Conservation (phyloP, 2,797 vertebrate species). For the Phataginus tetradactyla region DNA sequence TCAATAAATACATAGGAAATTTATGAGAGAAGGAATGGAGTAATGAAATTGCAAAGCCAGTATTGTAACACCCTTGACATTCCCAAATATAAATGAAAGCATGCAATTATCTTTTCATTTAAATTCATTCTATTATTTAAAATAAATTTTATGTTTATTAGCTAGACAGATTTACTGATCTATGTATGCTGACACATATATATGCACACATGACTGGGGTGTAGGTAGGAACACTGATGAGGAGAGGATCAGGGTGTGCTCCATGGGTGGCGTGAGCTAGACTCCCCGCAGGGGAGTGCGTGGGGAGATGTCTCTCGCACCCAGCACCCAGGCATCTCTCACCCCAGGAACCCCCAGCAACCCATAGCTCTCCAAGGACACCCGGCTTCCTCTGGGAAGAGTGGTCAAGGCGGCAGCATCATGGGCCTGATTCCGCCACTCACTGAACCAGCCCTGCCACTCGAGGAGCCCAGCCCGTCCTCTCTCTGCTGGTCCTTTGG, state of each 20-base stretch:
- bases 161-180: neutral
- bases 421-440: neutral
- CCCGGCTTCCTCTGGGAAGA: neutral
- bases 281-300: neutral
- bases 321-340: neutral
- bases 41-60: neutral
- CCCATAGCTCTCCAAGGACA: neutral
- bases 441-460: rapidly evolving
- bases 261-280: neutral
- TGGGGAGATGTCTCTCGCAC: rapidly evolving
- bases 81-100: neutral
- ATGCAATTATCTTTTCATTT: neutral
- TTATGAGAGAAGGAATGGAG: neutral
- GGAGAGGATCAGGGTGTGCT: neutral
- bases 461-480: too few species aligned
- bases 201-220: too few species aligned
- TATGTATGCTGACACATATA: too few species aligned
- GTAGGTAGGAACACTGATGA: too few species aligned
- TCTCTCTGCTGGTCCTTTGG: rapidly evolving
- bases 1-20: neutral
- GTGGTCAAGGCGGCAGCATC: neutral
- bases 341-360: neutral
- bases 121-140: neutral
- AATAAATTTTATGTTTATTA: neutral
- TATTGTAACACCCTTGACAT: neutral